Percentiles rank a stretch among this genome's conserved stretches.
Evolutionary conservation across 2,797 vertebrate species (phyloP).

Genomic region (Enteromius mattozi): DNA sequence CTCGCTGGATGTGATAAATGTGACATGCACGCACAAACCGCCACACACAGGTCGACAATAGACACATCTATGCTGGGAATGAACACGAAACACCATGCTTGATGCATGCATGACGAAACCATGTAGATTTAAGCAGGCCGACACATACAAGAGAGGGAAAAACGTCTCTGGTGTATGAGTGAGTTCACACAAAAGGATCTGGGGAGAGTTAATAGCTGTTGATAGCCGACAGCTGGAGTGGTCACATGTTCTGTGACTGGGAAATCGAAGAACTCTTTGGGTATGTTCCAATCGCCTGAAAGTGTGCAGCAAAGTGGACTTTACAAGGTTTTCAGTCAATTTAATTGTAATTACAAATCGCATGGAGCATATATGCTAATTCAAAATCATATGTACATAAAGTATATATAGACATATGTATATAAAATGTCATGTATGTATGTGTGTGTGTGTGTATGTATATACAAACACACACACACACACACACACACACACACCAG

Average conservation of each 20-base stretch:
- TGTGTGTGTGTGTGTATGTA: no score
- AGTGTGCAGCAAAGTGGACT: constrained; percentile 20
- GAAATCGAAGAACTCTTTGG: constrained; percentile 44
- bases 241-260: constrained; percentile 39
- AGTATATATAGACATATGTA: no score
- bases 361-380: not conserved
- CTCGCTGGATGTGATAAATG: constrained; percentile 56
- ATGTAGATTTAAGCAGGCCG: not conserved
- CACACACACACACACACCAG: no score
- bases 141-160: not conserved
- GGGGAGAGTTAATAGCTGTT: constrained; percentile 36
- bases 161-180: constrained; percentile 4
- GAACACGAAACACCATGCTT: not conserved
- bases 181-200: constrained; percentile 37
- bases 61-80: constrained; percentile 10
- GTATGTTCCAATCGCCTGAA: constrained; percentile 30
- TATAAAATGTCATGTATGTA: not conserved
- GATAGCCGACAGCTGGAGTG: constrained; percentile 38
- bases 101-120: constrained; percentile 10
- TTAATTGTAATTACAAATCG: not conserved
- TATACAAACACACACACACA: no score
- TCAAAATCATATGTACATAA: not conserved
- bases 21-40: not conserved
- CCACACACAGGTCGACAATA: constrained; percentile 11
- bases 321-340: constrained; percentile 15